Evolutionary conservation across 2,888 invertebrate species (phyloP), one percentile per base, ranked within the genome.

Genomic region (Pyrocoelia pectoralis): DNA sequence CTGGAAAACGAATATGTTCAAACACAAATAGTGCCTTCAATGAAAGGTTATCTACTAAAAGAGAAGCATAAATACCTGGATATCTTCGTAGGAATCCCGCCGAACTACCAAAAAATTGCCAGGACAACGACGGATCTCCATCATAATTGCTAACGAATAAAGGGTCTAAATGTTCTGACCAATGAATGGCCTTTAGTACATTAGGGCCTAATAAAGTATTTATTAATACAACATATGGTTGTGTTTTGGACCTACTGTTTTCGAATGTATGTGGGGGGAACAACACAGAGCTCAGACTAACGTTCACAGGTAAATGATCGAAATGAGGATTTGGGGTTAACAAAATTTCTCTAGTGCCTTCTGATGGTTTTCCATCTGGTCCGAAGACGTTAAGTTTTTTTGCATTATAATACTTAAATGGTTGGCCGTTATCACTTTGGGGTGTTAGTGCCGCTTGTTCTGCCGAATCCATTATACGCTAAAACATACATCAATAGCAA

Each of bases 61-160:
- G 24, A 6, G 3, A 5, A 24, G 24, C 6, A 5, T 10, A 29
- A 15, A 33, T 73, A 91, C 97, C 98, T 79, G 98, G 99, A 84
- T 93, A 99, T 76, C 96, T 89, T 74, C 98, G 85, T 80, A 98
- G 88, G 82, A 98, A 98, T 52, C 99, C 99, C 1, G 90, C 86
- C n/a, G 96, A 92, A 56, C 97, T 96, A 54, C 98, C 97, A 83
- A 96, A 99, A 83, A 97, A 97, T 83, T 99, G 99, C 96, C 98
- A 99, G n/a, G 95, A 94, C 41, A 97, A 85, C 1, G 93, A 91
- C 0, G 95, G 93, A 82, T 97, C 95, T 69, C 89, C 89, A 77
- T 94, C 91, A 79, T 93, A 93, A 84, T 98, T 98, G 78, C 92
- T 92, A 72, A 89, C 89, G 82, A 97, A 98, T 67, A 93, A 84